Evolutionary conservation across 2,113 vertebrate species (phyloP), one percentile per base, ranked within the genome.

Genomic region (Climacteris rufus): DNA sequence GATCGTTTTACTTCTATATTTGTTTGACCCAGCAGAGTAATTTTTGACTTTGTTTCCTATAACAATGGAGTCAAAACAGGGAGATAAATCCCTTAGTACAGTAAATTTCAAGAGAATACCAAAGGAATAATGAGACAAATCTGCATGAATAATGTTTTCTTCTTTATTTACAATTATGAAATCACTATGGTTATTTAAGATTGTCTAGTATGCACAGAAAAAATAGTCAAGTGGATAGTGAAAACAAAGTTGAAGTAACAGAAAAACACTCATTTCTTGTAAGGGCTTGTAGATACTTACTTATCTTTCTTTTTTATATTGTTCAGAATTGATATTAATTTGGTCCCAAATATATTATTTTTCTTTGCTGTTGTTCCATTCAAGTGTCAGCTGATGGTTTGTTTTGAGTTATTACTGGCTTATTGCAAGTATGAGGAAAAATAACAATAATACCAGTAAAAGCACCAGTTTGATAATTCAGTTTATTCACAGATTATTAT

Each of bases 91-190:
- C 10, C 6, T 14, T 40, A 17, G 14, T 24, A 31, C 39, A 30
- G 14, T 40, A 72, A 27, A 35, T 35, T 11, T 9, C 11, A 12
- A 45, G 23, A 68, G 52, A 75, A 52, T 21, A 25, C 6, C 2
- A 74, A 56, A 61, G 8, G 22, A 64, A 61, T 45, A 65, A n/a
- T 40, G 23, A 70, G 28, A 70, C 1, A 31, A 37, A 9, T 22
- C 9, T 28, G 22, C 42, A 42, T 1, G 2, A 27, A 1, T 44
- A 21, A 2, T 18, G 6, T n/a, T 11, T 60, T 28, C 13, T 10
- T 5, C 16, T 13, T 22, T 21, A 5, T 53, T 57, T 52, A 57
- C 7, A 7, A 24, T 57, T 11, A 35, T 11, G 7, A 66, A 44
- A 79, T 45, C 10, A 21, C 4, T 54, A 11, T 44, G 14, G 10